Base-by-base conservation (phyloP, 2,113 vertebrate species). In the Pollachius pollachius region DNA sequence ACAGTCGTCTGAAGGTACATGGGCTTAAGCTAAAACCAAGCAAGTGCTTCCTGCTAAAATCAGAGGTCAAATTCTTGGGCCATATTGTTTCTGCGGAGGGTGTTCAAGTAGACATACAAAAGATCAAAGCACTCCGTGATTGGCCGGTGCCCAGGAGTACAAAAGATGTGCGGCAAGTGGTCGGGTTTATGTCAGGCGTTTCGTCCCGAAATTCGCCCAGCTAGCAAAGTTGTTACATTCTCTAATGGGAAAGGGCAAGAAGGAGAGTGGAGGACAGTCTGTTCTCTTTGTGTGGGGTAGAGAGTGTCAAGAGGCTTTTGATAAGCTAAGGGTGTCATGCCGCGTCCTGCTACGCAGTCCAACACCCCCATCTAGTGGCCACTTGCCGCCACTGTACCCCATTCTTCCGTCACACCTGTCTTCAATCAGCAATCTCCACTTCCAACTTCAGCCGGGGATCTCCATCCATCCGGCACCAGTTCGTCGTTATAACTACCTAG, bases 151-250 rank as follows among this genome's bases (percentile, higher is more conserved):
- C 59, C 2, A 64, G 12, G 1, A 65, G 4, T 27, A 34, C 18
- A 3, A 81, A 57, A 25, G 67, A 77, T 7, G 57, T 81, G 1
- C 15, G 59, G 19, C 59, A 71, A 34, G 34, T 71, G 4, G 25
- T 77, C 2, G 71, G 71, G 0, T 71, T 80, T 13, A 61, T 70
- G 56, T 34, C 48, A 16, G 52, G 6, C n/a, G 17, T 1, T 71
- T 68, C 21, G 68, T 77, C n/a, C 71, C 64, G 2, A 25, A 34
- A 3, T 76, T 70, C 5, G 48, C 65, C 4, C 58, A 72, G n/a
- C 23, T 72, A 18, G 69, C 65, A n/a, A 62, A 18, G 12, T 69
- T 65, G 1, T 19, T 75, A 6, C 52, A 59, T 41, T 41, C 37
- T 41, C 37, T 41, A 4, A 41, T 41, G 37, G 37, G 37, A 41